Base-by-base conservation (phyloP, 2,113 vertebrate genomes). In the Chascanopsetta lugubris region DNA sequence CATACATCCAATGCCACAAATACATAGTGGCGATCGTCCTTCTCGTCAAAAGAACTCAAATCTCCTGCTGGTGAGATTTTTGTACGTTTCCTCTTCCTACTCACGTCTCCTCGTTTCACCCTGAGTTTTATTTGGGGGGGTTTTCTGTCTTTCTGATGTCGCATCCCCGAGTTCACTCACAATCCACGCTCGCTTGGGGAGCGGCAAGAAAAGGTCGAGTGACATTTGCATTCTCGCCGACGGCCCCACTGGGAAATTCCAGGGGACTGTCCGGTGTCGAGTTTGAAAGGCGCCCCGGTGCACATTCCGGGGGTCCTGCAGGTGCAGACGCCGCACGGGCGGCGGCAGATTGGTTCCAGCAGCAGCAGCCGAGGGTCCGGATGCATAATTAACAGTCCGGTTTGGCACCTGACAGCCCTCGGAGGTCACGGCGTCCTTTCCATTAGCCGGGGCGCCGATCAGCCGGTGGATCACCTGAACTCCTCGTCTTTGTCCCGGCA, bases 321-420 rank as follows among this genome's bases (percentile, higher is more conserved):
- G 72, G 72, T 79, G 78, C 91, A 86, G 84, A 82, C 83, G 59
- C 82, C 82, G 81, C 75, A 63, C 87, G 62, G 77, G 67, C 85
- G 79, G 73, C 30, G 69, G 70, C 85, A 75, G 60, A 55, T 79
- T 29, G 77, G 62, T 73, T 94, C 85, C 64, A 88, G 84, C 70
- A 50, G 84, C 70, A 50, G 71, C 74, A 78, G 77, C 74, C 29
- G 36, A 75, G 51, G 59, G 56, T 77, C 82, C 76, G 64, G 77
- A 88, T 87, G 82, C 91, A 90, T 93, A 91, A 92, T 91, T 90
- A 93, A 88, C 92, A 69, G 59, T 74, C 72, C 72, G 63, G 82
- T 85, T 91, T 84, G 88, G 84, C 88, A 85, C 75, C 82, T 86
- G 83, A 70, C 67, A 77, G 73, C 72, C n/a, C 53, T 48, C 68